phyloP scores from a whole-genome alignment of 2,113 vertebrate species.

The Syngnathus scovelli region DNA sequence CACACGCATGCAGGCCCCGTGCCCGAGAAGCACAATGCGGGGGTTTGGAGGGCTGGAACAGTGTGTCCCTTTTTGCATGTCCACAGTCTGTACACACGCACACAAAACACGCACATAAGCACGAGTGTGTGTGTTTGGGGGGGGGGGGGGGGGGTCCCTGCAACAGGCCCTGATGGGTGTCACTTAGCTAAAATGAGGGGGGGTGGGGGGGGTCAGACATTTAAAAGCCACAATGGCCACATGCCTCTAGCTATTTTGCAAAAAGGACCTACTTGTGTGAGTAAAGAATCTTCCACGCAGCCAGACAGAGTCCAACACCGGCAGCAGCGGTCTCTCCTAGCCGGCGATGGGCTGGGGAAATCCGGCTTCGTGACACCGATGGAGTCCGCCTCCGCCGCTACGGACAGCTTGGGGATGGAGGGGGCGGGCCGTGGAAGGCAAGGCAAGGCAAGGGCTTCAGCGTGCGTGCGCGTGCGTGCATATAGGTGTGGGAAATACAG shows the following conservation, averaged over 20 bases:
- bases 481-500: constrained; percentile 8
- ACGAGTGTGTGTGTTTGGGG: neutral
- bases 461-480: neutral
- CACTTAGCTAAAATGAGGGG: neutral
- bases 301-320: constrained; percentile 38
- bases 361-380: constrained; percentile 70
- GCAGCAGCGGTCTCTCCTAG: constrained; percentile 45
- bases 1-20: constrained; percentile 13
- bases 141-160: neutral
- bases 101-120: neutral
- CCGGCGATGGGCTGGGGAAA: constrained; percentile 61
- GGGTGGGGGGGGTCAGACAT: neutral
- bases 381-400: constrained; percentile 48
- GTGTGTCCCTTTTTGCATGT: constrained; percentile 57
- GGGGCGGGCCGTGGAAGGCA: constrained; percentile 21
- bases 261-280: constrained; percentile 49
- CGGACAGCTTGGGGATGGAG: constrained; percentile 23
- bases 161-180: constrained; percentile 39
- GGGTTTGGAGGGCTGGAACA: constrained; percentile 71
- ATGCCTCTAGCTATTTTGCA: constrained; percentile 52
- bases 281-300: constrained; percentile 44
- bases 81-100: constrained; percentile 14
- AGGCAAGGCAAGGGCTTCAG: neutral
- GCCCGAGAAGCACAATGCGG: constrained; percentile 70
- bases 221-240: constrained; percentile 35